Evolutionary conservation across 2,888 invertebrate species (phyloP), one percentile per base, ranked within the genome.

Genomic region (Pegoplata infirma): DNA sequence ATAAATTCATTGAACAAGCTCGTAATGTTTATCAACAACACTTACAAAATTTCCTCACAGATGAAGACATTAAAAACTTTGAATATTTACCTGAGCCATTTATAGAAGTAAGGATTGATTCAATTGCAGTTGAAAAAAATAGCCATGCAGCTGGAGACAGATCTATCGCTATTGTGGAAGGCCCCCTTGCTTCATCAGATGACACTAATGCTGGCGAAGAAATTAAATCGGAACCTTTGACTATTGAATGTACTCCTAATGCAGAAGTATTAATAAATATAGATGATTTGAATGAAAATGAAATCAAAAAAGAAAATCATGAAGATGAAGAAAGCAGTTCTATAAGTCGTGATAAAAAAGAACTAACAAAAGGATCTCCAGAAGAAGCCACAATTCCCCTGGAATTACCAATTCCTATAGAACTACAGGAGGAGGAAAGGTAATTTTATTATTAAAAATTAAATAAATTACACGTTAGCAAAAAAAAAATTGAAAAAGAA

Each of bases 71-170:
- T 10, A 64, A 64, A 47, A 14, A 8, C 21, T 51, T 69, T 53
- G 59, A 74, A 16, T 32, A 74, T 55, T 49, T 79, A 53, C 74
- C 71, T 3, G 75, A 79, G 5, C 75, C 79, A 1, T 66, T 79
- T 44, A 53, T 75, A 47, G 75, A 79, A 21, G 56, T 75, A 0
- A 66, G 61, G n/a, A 69, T 69, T 40, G 63, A 76, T 36, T 1
- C 63, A 4, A 28, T 32, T 5, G 12, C 36, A 6, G 63, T 44
- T 12, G 68, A 49, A 5, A 69, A 69, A 59, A 63, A 12, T 44
- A 4, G 3, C 23, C 4, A 16, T 23, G 25, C 36, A 1, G n/a
- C 12, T 40, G 10, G 12, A 5, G 2, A 40, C 32, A 40, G 36
- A 12, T 3, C n/a, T n/a, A 12, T n/a, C n/a, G 1, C n/a, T 40